Conservation (phyloP, 2,888 invertebrate species). For the Pherbina coryleti region DNA sequence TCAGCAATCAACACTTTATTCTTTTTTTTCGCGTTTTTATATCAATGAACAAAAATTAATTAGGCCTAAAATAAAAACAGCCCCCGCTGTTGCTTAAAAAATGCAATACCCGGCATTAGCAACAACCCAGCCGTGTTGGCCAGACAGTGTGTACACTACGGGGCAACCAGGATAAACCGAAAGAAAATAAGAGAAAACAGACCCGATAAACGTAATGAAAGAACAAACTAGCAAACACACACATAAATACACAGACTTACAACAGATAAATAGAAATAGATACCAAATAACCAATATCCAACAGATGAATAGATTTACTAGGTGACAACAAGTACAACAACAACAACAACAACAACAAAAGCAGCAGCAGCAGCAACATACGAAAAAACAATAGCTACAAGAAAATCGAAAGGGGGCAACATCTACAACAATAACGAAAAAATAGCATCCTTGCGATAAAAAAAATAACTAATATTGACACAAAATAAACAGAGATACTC, state of each 20-base stretch:
- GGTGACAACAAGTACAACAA: slow-evolving; percentile 46
- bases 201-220: slow-evolving; percentile 19
- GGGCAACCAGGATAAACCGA: neutral
- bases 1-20: too few relatives aligned
- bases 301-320: slow-evolving; percentile 59
- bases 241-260: slow-evolving; percentile 47
- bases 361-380: slow-evolving; percentile 42
- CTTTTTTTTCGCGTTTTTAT: too few relatives aligned
- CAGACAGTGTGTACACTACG: neutral
- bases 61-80: slow-evolving; percentile 1
- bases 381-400: slow-evolving; percentile 38
- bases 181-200: neutral
- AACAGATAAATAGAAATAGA: slow-evolving; percentile 50
- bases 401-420: slow-evolving; percentile 9
- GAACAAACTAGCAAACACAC: slow-evolving; percentile 6
- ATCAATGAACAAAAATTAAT: neutral
- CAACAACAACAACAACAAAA: slow-evolving; percentile 50
- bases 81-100: neutral
- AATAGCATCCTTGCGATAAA: slow-evolving; percentile 12
- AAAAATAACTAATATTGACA: slow-evolving; percentile 31
- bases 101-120: neutral
- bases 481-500: slow-evolving; percentile 28
- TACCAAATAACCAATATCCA: slow-evolving; percentile 63
- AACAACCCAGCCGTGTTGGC: too few relatives aligned
- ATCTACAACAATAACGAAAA: slow-evolving; percentile 25